Base-by-base conservation (phyloP, 2,888 invertebrate genomes). In the Endomychus coccineus region DNA sequence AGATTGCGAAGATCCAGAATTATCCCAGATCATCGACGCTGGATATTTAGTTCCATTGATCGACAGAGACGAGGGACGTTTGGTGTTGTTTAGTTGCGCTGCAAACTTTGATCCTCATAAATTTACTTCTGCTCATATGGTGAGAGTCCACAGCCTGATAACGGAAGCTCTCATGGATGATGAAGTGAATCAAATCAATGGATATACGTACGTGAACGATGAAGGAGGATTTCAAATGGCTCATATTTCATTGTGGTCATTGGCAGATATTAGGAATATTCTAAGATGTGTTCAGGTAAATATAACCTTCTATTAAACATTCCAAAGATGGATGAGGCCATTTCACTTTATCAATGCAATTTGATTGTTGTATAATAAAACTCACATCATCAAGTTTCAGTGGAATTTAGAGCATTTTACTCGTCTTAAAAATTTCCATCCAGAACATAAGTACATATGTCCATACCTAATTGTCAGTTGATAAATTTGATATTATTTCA, bases 141-240 rank as follows among this genome's bases (percentile, higher is more conserved):
- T 85, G 16, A 77, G 84, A 24, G 79, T 85, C 1, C 89, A 90
- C 64, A 84, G 87, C 42, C 71, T 91, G 61, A 78, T 88, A n/a
- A 83, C 85, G 34, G 91, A 92, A 54, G 71, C 83, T 0, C 62
- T 90, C 7, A 71, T 91, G 67, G 89, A 91, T 59, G 89, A 91
- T 51, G 89, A 90, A 45, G 73, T 80, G 49, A 82, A 80, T 45
- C 86, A 86, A 64, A 78, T 90, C 25, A 74, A 83, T 36, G 92
- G 92, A 1, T 88, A 89, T 65, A 79, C 81, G 0, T 83, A 89
- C 59, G 75, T 87, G 40, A 84, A 86, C 54, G 87, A 88, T 55
- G 85, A 86, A 54, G 79, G 79, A 5, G 86, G 85, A 31, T 77
- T 88, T 67, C 81, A 80, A 53, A 84, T 87, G 83, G 80, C 84